Evolutionary conservation across 2,113 vertebrate species (phyloP), one percentile per base, ranked within the genome.

Genomic region (Struthidea cinerea): DNA sequence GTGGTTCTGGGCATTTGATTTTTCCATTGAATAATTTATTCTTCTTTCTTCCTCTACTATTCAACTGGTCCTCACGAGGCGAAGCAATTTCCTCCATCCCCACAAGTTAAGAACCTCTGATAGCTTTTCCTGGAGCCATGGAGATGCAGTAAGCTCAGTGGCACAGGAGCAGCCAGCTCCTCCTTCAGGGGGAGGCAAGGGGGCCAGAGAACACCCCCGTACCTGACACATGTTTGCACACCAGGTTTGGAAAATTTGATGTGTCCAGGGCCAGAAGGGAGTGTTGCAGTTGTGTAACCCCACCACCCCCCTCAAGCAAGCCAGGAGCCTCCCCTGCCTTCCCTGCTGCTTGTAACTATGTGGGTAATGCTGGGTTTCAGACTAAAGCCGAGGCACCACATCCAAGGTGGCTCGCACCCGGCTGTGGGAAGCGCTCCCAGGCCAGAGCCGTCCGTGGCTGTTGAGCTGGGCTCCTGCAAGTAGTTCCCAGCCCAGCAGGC

Each of bases 361-460:
- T 12, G 44, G 16, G 5, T 37, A 7, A 27, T 3, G 2, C 22
- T 11, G 37, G 57, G 15, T 49, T 69, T 57, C 73, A 23, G 84
- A 53, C 50, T 13, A 33, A 46, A 90, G 63, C 32, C 0, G 0
- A 46, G 65, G 26, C 30, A 35, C 8, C 1, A 5, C 2, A 0
- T 26, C 35, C 60, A 23, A 8, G 60, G 35, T 2, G 3, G 12
- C 1, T 2, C 6, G 23, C 13, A 26, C 32, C 7, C 0, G 0
- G 50, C 56, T 5, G 0, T 6, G 49, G 60, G 24, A 63, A 56
- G 39, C 1, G 0, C 70, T 35, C 16, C 3, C 46, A 22, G 61
- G 52, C 17, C 18, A 20, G n/a, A 82, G 42, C 32, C 0, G 1
- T 8, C 32, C 0, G 1, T 8, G 21, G 23, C 26, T 75, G 24